phyloP scores from a whole-genome alignment of 1,140 invertebrate species.

The Panulirus ornatus region DNA sequence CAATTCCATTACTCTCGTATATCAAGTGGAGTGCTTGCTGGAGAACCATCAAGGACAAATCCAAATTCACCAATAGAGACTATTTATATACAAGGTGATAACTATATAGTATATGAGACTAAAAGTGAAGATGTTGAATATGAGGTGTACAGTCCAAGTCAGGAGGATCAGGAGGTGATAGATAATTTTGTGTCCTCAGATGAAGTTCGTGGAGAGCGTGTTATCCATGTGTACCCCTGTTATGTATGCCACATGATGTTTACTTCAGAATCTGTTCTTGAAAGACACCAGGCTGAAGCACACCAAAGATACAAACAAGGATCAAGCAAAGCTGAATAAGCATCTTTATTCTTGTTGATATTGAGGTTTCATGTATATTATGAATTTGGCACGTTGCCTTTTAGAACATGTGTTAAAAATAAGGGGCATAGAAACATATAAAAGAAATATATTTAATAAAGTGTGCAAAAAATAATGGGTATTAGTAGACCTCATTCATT shows the following conservation, averaged over 20 bases:
- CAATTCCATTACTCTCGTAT: slow-evolving; percentile 32
- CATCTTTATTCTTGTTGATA: background rate
- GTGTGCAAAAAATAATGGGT: background rate
- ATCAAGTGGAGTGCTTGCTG: background rate
- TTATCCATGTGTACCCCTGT: slow-evolving; percentile 53
- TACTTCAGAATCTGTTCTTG: background rate
- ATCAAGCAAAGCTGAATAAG: background rate
- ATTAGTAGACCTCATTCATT: background rate
- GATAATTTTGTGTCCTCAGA: background rate
- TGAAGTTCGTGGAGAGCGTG: background rate
- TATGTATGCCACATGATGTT: slow-evolving; percentile 45
- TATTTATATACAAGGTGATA: background rate
- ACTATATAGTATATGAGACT: background rate
- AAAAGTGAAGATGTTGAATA: slow-evolving; percentile 44
- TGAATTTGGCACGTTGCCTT: background rate
- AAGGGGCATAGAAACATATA: background rate
- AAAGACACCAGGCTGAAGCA: slow-evolving; percentile 2
- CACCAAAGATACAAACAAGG: background rate
- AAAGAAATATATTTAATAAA: background rate
- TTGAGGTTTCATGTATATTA: background rate
- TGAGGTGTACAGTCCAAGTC: slow-evolving; percentile 35
- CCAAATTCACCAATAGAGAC: background rate
- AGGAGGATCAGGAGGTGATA: slow-evolving; percentile 11
- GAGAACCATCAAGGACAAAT: background rate
- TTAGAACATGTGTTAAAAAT: background rate